Base-by-base conservation (phyloP, 1,140 invertebrate species). In the Procambarus virginalis region DNA sequence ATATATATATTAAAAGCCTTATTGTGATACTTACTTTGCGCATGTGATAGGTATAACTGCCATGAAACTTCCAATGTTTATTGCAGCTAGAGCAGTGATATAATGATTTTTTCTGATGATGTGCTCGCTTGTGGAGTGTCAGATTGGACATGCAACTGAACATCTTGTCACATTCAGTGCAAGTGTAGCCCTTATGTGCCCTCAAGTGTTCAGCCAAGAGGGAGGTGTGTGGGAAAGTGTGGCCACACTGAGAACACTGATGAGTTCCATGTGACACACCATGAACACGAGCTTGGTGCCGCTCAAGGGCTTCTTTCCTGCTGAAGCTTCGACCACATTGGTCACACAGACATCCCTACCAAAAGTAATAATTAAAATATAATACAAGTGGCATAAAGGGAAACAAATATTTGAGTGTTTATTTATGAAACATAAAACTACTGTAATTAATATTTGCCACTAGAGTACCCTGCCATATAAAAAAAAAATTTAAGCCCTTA, bases 31-130 rank as follows among this genome's bases (percentile, higher is more conserved):
- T 55, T 22, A 89, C 88, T 81, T 89, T 89, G 17, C 82, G 81
- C 81, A 89, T 89, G 70, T 89, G 88, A 70, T 89, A 84, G 46
- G 79, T 89, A 51, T 89, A 89, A 77, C 88, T 89, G 45, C 81
- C 73, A 51, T 89, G 88, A 78, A 84, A 89, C 22, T 60, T 89
- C 88, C 88, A 89, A 60, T 46, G 55, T 64, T 82, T 89, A 73
- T 79, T 84, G 46, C 88, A 89, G 10, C 48, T 45, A 2, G 80
- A 77, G 51, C 88, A 89, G n/a, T 78, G 75, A 49, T 78, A 89
- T 4, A 75, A n/a, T 4, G 81, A 64, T n/a, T 76, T 78, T 14
- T 77, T 77, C 45, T 76, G 75, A 46, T 89, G 88, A 73, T 89
- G 82, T 48, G 75, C 58, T n/a, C 80, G 51, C 14, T 64, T 55